Evolutionary conservation across 2,113 vertebrate genomes (phyloP).

Genomic region (Actinemys pallida): DNA sequence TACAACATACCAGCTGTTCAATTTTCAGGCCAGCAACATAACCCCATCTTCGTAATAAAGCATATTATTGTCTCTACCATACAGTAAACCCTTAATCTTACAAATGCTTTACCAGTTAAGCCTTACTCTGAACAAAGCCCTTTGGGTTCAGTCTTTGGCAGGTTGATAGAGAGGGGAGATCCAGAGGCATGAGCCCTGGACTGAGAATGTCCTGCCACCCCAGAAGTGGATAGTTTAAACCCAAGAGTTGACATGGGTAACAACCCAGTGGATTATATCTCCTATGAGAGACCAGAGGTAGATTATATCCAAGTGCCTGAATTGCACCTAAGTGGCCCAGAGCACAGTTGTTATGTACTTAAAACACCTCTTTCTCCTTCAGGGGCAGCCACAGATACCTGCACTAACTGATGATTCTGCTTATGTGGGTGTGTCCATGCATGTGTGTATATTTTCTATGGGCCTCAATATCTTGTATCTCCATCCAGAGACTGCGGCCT

Average conservation of each 20-base stretch:
- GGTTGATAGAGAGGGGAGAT: not conserved
- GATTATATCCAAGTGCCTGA: not conserved
- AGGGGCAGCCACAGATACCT: not conserved
- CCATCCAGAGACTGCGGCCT: not conserved
- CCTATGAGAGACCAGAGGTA: not conserved
- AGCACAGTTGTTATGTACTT: not conserved
- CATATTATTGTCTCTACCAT: not conserved
- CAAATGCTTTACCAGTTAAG: accelerated
- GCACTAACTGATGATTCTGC: not conserved
- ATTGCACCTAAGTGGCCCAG: not conserved
- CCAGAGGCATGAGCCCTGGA: not conserved
- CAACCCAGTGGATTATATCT: not conserved
- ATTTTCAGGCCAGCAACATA: not conserved
- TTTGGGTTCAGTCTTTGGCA: not conserved
- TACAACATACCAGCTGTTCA: not conserved
- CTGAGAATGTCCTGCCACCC: not conserved
- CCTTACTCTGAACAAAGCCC: not conserved
- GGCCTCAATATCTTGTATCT: not conserved
- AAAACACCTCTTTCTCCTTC: not conserved
- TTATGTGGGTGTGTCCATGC: not conserved
- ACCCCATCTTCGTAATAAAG: not conserved
- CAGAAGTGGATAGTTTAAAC: not conserved
- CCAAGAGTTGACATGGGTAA: not conserved
- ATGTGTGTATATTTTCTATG: not conserved
- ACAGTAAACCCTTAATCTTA: not conserved